Evolutionary conservation across 1,140 invertebrate genomes (phyloP), one percentile per base, ranked within the genome.

Genomic region (Drosophila mauritiana): DNA sequence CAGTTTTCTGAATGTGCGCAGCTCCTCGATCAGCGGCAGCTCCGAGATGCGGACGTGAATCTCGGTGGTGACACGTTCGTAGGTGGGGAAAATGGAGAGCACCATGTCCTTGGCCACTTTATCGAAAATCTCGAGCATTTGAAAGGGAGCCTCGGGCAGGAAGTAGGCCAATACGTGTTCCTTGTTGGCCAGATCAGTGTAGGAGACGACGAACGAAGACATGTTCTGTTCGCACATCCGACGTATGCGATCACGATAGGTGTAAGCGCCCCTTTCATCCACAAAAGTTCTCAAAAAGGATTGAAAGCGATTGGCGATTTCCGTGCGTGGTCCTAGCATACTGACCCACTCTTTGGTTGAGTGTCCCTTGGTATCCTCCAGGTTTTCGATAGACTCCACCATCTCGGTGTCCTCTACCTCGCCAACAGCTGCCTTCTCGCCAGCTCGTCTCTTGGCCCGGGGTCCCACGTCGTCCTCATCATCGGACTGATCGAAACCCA

Each of bases 371-470:
- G 96, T 97, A 88, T 99, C 98, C 93, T 99, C 98, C 8, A 99
- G 93, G 93, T 99, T 99, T 91, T 99, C 98, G 80, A 99, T 98
- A 40, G 97, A 98, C 93, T 99, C 98, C 58, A 99, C 96, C 95
- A 97, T 96, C 94, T 97, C 96, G 46, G 94, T 93, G 86, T 98
- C 97, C 69, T 95, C 95, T 27, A 95, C 93, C 69, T 96, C 95
- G 34, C 97, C 97, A 52, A 96, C 95, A 17, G 96, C 95, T 11
- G 98, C 96, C 92, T 97, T 96, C 93, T 98, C 97, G 43, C 97
- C 97, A 40, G 95, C 93, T 31, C 96, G 93, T 17, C 97, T 94
- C 80, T 97, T 97, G 15, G 96, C 94, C 5, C 95, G 93, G 11
- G 96, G 96, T n/a, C 93, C 93, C 45, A 97, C 96, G 83, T 97